Base-by-base conservation (phyloP, 2,888 invertebrate species). In the Ormyrus labotus region DNA sequence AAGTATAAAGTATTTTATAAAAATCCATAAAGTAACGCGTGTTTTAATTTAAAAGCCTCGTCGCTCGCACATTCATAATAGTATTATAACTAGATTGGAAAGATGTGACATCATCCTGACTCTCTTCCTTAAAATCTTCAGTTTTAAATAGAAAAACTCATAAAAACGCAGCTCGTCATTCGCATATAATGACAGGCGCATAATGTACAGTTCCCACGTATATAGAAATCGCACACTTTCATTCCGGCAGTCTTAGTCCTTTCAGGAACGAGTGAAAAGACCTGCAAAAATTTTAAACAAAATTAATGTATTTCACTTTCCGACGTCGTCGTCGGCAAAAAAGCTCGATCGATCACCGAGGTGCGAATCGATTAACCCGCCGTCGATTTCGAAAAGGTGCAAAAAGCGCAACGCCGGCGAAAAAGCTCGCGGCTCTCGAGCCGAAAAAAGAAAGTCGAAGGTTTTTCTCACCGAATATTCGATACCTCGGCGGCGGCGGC, bases 31-130 rank as follows among this genome's bases (percentile, higher is more conserved):
- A 34, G 10, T 65, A 76, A 63, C 53, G 45, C 58, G 6, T 79
- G 55, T 72, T 78, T 71, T 72, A 76, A 76, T 67, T 76, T 81
- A 79, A 73, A 83, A 79, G 73, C 73, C 77, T 79, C 73, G n/a
- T 72, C 74, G 58, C 57, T 70, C 74, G n/a, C 47, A 75, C 73
- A 64, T 58, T 72, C 47, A 71, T 34, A 61, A 57, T 63, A 80
- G 67, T 34, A 78, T 58, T 67, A 64, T 72, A 77, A 77, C 61
- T 81, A 81, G 67, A 78, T 61, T 71, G 47, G 45, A 65, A 71
- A 47, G 71, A 75, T 71, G 19, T 67, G 50, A 48, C 0, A 61
- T 69, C 50, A 60, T 63, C 48, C 7, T 75, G 70, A 78, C 70
- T 81, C 9, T 61, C 57, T 71, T 45, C 9, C 61, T 73, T 57